Percentiles rank a stretch among this genome's conserved stretches.
Evolutionary conservation across 2,113 vertebrate species (phyloP).

Genomic region (Camelus dromedarius): DNA sequence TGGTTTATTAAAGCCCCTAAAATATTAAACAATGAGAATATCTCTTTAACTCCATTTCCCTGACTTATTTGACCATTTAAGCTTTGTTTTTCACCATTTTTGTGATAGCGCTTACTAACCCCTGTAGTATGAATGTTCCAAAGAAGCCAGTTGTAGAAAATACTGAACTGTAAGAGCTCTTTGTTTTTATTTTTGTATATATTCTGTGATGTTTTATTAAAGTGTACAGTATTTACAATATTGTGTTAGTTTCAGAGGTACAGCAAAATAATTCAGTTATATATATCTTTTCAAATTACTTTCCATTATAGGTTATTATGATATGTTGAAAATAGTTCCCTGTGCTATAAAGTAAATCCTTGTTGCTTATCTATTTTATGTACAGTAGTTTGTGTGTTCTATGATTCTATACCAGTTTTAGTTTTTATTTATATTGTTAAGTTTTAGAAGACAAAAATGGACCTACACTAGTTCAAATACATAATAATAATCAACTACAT

Average conservation of each 20-base stretch:
- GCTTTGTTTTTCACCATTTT: neutral
- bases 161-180: neutral
- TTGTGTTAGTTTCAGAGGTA: neutral
- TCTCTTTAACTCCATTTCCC: neutral
- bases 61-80: neutral
- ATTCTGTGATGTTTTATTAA: neutral
- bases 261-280: neutral
- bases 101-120: neutral
- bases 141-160: slow-evolving; percentile 6
- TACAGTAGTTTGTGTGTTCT: neutral
- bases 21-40: neutral
- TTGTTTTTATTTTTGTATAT: neutral
- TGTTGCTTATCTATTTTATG: neutral
- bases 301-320: neutral
- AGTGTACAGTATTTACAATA: neutral
- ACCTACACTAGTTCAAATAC: neutral
- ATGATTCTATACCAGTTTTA: neutral
- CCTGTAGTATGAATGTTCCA: neutral
- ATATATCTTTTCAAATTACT: neutral
- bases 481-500: neutral
- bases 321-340: neutral
- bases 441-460: neutral
- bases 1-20: neutral
- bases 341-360: neutral
- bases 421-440: neutral